A percentile compares a stretch with the other conserved stretches of the same genome.
Conservation (phyloP, 2,888 invertebrate genomes). For the Drosophila seclusa region DNA sequence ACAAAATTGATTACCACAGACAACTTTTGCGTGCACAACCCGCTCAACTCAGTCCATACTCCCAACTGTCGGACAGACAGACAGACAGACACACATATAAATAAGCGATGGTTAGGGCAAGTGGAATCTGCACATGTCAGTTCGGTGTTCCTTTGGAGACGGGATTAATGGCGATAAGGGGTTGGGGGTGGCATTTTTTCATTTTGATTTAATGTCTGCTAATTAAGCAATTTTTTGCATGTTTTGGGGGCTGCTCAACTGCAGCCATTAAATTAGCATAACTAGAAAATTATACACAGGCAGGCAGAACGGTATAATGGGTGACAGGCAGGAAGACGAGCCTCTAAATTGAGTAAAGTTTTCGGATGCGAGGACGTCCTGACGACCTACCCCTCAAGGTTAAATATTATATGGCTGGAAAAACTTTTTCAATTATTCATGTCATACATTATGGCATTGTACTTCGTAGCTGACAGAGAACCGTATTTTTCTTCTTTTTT, state of each 20-base stretch:
- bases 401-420: constrained; percentile 54
- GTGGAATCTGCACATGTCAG: constrained; percentile 75
- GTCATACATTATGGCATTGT: constrained; percentile 75
- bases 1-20: constrained; percentile 78
- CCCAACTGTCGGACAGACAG: constrained; percentile 13
- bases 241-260: constrained; percentile 58
- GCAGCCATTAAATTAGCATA: constrained; percentile 78
- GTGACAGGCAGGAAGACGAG: constrained; percentile 9
- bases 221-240: constrained; percentile 74
- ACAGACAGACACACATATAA: neutral
- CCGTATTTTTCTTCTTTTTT: constrained; percentile 44
- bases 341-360: constrained; percentile 56
- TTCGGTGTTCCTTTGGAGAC: constrained; percentile 30
- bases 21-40: constrained; percentile 72
- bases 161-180: constrained; percentile 3
- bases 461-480: constrained; percentile 42
- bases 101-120: constrained; percentile 5
- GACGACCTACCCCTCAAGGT: constrained; percentile 63
- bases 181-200: constrained; percentile 50
- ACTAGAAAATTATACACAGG: constrained; percentile 76
- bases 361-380: constrained; percentile 29
- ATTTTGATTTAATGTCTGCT: constrained; percentile 80
- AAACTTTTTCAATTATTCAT: constrained; percentile 81
- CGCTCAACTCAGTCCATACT: constrained; percentile 36
- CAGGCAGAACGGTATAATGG: constrained; percentile 12